phyloP scores from a whole-genome alignment of 2,113 vertebrate genomes.

The Podarcis raffonei region DNA sequence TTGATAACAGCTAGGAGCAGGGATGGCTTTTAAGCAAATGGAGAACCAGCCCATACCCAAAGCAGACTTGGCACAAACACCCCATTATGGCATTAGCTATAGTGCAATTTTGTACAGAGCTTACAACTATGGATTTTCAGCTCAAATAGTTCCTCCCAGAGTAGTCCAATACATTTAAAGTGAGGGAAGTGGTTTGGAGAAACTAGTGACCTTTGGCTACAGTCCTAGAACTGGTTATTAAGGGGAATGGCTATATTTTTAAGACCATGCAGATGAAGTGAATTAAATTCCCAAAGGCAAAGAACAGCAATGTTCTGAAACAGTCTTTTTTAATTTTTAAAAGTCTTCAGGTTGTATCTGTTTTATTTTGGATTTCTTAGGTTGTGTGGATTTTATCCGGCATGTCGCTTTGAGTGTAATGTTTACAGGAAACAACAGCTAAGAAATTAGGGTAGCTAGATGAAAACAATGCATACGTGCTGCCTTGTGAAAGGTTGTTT shows the following conservation, averaged over 20 bases:
- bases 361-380: neutral
- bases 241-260: neutral
- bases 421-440: neutral
- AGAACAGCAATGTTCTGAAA: neutral
- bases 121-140: neutral
- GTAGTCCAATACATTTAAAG: neutral
- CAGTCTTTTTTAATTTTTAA: neutral
- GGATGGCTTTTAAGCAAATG: slow-evolving; percentile 50
- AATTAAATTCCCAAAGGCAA: neutral
- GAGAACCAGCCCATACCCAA: slow-evolving; percentile 49
- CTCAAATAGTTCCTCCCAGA: neutral
- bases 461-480: neutral
- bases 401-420: neutral
- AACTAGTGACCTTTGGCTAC: neutral
- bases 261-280: neutral
- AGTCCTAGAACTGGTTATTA: neutral
- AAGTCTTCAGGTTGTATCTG: neutral
- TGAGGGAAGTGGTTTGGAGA: neutral
- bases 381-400: neutral
- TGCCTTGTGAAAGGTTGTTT: neutral
- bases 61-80: neutral
- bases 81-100: slow-evolving; percentile 10
- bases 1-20: slow-evolving; percentile 58
- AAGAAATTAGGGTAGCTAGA: neutral
- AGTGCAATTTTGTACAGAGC: neutral